Base-by-base conservation (phyloP, 1,140 invertebrate species). In the Dendroctonus ponderosae region DNA sequence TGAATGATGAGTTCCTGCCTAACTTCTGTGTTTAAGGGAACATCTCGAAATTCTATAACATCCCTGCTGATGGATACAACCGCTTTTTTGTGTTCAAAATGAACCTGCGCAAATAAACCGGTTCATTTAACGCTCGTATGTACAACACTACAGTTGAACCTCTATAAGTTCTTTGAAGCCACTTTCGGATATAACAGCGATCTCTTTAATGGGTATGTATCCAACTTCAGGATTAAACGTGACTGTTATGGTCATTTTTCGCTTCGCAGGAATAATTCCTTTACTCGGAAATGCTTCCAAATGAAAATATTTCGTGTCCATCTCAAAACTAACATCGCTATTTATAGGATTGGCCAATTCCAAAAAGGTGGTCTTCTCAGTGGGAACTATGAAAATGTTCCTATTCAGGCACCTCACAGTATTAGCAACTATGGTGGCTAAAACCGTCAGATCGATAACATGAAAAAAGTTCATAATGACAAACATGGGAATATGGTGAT, bases 311-410 rank as follows among this genome's bases (percentile, higher is more conserved):
- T 51, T 51, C 0, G 71, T 44, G n/a, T 70, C 70, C 53, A 69
- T 63, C 5, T 56, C 12, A 43, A 72, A 73, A 6, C 50, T 64
- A 8, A 72, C 67, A 38, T 52, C 56, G 15, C 66, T 66, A 54
- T 73, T 73, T 5, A 73, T 62, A 3, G 68, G 67, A 57, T 73
- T 73, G 12, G 42, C 38, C 14, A 73, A 12, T 56, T 73, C 68
- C n/a, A 73, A 59, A 53, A 66, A 68, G 0, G 58, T 54, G 0
- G 39, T 49, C 40, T 71, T 60, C 14, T 54, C 57, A 2, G 40
- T 58, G 4, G 66, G 57, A 8, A 44, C 44, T n/a, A 68, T 68
- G 4, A 12, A 38, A 15, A 71, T 57, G 37, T 68, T 51, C 50
- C 51, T 68, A n/a, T 41, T 60, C 0, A 43, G 6, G 14, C 63